Evolutionary conservation across 2,888 invertebrate genomes (phyloP).

Genomic region (Trachelus tabidus): DNA sequence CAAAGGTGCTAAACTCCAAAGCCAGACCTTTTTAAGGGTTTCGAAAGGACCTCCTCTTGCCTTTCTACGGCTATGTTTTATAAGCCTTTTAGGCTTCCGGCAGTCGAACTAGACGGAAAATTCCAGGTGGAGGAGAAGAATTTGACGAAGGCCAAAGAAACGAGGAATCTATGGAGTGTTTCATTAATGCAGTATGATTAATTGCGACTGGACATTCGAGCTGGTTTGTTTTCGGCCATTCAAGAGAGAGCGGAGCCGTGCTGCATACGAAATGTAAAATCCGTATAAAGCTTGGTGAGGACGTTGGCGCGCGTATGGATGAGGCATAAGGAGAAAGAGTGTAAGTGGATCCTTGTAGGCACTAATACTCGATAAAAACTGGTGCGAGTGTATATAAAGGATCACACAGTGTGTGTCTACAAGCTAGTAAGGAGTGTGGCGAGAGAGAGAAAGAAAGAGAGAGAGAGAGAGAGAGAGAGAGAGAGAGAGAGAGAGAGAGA

Average conservation of each 20-base stretch:
- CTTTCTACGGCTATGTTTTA: neutral
- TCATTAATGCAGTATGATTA: neutral
- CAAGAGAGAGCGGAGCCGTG: neutral
- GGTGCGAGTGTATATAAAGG: neutral
- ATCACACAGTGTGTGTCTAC: neutral
- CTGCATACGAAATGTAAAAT: neutral
- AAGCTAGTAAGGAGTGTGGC: neutral
- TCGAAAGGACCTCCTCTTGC: slow-evolving; percentile 13
- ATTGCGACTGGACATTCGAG: neutral
- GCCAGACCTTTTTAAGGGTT: slow-evolving; percentile 34
- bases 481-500: slow-evolving; percentile 2
- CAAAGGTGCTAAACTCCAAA: slow-evolving; percentile 35
- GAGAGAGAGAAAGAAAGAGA: neutral
- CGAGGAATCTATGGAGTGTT: neutral
- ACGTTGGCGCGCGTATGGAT: neutral
- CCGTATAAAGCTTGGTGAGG: neutral
- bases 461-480: neutral
- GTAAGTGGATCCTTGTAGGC: neutral
- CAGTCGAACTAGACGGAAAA: neutral
- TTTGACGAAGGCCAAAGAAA: neutral
- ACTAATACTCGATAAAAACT: neutral
- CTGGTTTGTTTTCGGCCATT: neutral
- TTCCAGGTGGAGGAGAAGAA: neutral
- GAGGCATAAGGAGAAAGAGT: neutral
- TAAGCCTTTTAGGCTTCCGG: neutral